Evolutionary conservation across 2,888 invertebrate genomes (phyloP).

Genomic region (Polydesmus complanatus): DNA sequence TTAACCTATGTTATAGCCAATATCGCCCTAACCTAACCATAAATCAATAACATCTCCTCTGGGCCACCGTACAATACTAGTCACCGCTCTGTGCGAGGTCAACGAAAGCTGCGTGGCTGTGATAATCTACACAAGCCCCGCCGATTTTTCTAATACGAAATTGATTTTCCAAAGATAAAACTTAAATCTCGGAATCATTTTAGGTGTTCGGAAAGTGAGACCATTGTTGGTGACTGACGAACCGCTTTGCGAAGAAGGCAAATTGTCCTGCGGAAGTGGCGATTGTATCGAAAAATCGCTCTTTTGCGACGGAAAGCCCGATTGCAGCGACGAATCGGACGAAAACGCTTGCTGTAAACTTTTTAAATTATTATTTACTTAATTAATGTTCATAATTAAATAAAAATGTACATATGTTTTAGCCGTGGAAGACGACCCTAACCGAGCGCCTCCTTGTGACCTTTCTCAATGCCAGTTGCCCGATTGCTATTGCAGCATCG

Average conservation of each 20-base stretch:
- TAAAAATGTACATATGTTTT: slow-evolving; percentile 19
- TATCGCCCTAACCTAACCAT: no score
- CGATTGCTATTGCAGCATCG: slow-evolving; percentile 88
- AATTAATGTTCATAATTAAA: neutral
- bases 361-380: neutral
- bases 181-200: no score
- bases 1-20: no score
- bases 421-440: slow-evolving; percentile 88
- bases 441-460: slow-evolving; percentile 80
- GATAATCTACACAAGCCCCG: no score
- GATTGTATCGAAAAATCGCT: slow-evolving; percentile 25
- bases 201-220: slow-evolving; percentile 51
- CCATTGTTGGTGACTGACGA: slow-evolving; percentile 78
- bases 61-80: no score
- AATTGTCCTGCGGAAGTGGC: slow-evolving; percentile 24
- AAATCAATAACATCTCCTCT: no score
- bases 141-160: no score
- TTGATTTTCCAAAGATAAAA: no score
- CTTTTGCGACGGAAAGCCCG: slow-evolving; percentile 25
- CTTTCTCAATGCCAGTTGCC: slow-evolving; percentile 70
- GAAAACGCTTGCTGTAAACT: slow-evolving; percentile 78
- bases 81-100: no score
- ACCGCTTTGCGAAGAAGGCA: slow-evolving; percentile 50
- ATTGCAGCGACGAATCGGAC: slow-evolving; percentile 37
- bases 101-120: no score